phyloP scores from a whole-genome alignment of 1,140 invertebrate species.

The Spodoptera litura region DNA sequence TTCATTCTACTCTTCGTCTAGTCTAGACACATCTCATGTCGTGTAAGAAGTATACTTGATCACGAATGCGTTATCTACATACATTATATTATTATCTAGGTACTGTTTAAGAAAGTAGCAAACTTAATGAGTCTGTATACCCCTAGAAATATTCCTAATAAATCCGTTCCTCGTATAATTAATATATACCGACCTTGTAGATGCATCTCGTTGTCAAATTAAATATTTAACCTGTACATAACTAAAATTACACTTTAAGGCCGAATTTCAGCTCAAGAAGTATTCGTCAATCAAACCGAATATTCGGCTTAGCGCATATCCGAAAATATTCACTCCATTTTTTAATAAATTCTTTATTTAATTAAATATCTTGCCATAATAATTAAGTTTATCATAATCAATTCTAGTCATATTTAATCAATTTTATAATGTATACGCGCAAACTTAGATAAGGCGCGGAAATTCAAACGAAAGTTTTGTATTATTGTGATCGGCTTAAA shows the following conservation, averaged over 20 bases:
- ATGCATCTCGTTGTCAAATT: neutral
- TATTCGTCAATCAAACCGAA: too few relatives aligned
- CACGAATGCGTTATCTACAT: neutral
- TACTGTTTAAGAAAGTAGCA: neutral
- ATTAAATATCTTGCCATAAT: constrained; percentile 32
- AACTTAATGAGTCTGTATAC: neutral
- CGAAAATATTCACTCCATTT: neutral
- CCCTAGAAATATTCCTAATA: neutral
- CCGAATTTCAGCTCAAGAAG: too few relatives aligned
- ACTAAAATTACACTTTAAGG: too few relatives aligned
- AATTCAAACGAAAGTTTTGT: constrained; percentile 11
- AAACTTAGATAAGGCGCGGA: neutral
- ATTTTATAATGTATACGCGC: neutral
- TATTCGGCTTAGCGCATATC: too few relatives aligned
- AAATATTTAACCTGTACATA: neutral
- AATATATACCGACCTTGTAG: neutral
- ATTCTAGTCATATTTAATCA: constrained; percentile 43
- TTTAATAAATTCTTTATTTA: neutral
- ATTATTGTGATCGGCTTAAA: constrained; percentile 46
- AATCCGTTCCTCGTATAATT: neutral
- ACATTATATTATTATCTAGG: neutral
- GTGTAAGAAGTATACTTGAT: constrained; percentile 6
- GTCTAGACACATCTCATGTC: neutral
- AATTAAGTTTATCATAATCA: constrained; percentile 29
- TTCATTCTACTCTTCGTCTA: neutral